Conservation (phyloP, 2,888 invertebrate species). For the Zonitis immaculata region DNA sequence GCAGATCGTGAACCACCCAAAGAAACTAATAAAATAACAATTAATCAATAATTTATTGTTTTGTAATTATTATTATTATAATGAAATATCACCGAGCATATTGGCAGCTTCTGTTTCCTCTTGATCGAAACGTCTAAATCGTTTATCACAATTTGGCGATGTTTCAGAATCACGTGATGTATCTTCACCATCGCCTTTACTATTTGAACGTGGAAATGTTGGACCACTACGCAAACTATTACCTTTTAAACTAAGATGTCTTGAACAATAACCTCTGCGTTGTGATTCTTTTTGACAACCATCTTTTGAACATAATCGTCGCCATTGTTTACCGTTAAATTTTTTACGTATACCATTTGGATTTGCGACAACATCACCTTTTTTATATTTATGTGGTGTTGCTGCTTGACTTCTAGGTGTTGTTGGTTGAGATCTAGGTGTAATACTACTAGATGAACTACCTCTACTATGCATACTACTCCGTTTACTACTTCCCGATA, state of each 20-base stretch:
- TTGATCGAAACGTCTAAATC: slow-evolving; percentile 79
- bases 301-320: slow-evolving; percentile 91
- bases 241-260: slow-evolving; percentile 90
- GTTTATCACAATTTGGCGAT: slow-evolving; percentile 71
- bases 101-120: slow-evolving; percentile 97
- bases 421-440: slow-evolving; percentile 86
- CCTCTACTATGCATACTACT: slow-evolving; percentile 89
- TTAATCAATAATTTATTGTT: slow-evolving; percentile 1
- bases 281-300: slow-evolving; percentile 97
- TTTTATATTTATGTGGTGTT: slow-evolving; percentile 93
- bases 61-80: slow-evolving; percentile 1
- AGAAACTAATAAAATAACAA: slow-evolving; percentile 64
- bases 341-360: slow-evolving; percentile 97
- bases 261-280: slow-evolving; percentile 91
- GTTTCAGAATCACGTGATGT: slow-evolving; percentile 87
- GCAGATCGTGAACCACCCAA: slow-evolving; percentile 90
- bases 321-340: slow-evolving; percentile 99
- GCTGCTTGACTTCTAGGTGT: slow-evolving; percentile 84
- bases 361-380: slow-evolving; percentile 93
- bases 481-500: slow-evolving; percentile 71
- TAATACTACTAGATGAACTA: slow-evolving; percentile 86
- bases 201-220: slow-evolving; percentile 52
- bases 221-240: slow-evolving; percentile 51
- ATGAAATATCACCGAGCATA: slow-evolving; percentile 67
- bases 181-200: slow-evolving; percentile 71